These are phyloP conservation scores for Pseudomyrmex gracilis DNA, from an alignment of 1,140 invertebrate genomes.

Conservation along the genomic window DNA sequence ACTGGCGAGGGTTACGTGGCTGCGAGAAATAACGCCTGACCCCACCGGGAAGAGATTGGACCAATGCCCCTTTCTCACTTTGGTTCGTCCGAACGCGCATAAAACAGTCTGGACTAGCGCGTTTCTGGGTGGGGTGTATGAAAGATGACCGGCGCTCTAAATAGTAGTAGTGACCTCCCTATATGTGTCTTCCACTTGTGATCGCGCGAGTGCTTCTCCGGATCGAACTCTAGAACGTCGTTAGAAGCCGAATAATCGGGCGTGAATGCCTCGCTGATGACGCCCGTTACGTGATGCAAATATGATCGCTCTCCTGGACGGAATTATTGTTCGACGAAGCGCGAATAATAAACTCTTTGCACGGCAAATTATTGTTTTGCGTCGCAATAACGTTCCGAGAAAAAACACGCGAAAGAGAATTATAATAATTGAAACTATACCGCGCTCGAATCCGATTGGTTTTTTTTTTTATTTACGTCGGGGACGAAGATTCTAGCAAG, in stretches of 20 bases:
- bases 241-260: constrained; percentile 50
- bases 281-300: constrained; percentile 53
- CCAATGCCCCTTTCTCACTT: constrained; percentile 3
- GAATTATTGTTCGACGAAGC: neutral
- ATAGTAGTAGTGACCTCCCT: constrained; percentile 39
- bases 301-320: constrained; percentile 1
- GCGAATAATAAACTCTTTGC: neutral
- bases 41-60: constrained; percentile 30
- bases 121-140: constrained; percentile 25
- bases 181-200: constrained; percentile 36
- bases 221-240: constrained; percentile 39
- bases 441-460: neutral
- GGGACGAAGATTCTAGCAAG: too few species aligned
- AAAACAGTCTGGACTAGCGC: constrained; percentile 6
- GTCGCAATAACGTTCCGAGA: neutral
- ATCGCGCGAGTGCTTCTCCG: constrained; percentile 47
- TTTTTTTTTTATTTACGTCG: neutral
- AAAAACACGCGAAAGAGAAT: neutral
- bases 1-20: constrained; percentile 52
- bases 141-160: constrained; percentile 50
- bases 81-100: neutral
- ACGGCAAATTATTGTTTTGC: neutral
- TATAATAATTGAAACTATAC: too few species aligned
- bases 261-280: constrained; percentile 52
- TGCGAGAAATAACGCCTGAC: constrained; percentile 58